Percentiles rank a stretch among this genome's conserved stretches.
Evolutionary conservation across 2,113 vertebrate species (phyloP).

Genomic region (Corydoras maculifer): DNA sequence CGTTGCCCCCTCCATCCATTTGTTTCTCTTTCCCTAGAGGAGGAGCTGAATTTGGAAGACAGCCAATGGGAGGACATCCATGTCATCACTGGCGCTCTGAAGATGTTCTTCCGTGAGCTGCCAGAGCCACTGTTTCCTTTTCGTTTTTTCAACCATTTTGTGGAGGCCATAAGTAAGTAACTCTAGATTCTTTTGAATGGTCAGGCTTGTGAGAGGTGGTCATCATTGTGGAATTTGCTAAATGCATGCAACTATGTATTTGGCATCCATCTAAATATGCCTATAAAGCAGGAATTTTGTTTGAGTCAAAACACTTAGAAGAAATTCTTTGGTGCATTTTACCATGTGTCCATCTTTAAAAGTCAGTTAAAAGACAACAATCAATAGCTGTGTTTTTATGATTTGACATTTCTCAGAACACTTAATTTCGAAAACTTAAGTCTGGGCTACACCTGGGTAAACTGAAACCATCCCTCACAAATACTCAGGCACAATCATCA

Average conservation of each 20-base stretch:
- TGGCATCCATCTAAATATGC: slow-evolving; percentile 10
- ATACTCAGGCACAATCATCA: slow-evolving; percentile 15
- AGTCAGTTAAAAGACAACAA: slow-evolving; percentile 19
- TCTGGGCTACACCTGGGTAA: background rate
- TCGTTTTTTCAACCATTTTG: slow-evolving; percentile 83
- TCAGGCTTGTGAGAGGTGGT: slow-evolving; percentile 12
- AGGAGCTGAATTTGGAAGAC: slow-evolving; percentile 94
- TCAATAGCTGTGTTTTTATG: background rate
- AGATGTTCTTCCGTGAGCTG: slow-evolving; percentile 98
- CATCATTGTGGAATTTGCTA: slow-evolving; percentile 17
- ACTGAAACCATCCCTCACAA: background rate
- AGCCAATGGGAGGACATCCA: slow-evolving; percentile 98
- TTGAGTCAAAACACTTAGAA: slow-evolving; percentile 15
- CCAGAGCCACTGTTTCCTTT: slow-evolving; percentile 92
- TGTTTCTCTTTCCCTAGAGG: slow-evolving; percentile 79
- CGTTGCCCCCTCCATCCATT: slow-evolving; percentile 20
- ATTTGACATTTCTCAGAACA: slow-evolving; percentile 12
- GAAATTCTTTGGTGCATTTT: slow-evolving; percentile 8
- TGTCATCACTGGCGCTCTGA: slow-evolving; percentile 95
- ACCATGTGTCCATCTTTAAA: slow-evolving; percentile 11
- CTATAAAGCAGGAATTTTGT: slow-evolving; percentile 12
- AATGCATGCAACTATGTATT: slow-evolving; percentile 9
- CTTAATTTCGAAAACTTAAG: slow-evolving; percentile 1
- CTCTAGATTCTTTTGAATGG: slow-evolving; percentile 22
- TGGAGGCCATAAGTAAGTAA: slow-evolving; percentile 91